Base-by-base conservation (phyloP, 2,113 vertebrate species). In the Campylorhamphus procurvoides region DNA sequence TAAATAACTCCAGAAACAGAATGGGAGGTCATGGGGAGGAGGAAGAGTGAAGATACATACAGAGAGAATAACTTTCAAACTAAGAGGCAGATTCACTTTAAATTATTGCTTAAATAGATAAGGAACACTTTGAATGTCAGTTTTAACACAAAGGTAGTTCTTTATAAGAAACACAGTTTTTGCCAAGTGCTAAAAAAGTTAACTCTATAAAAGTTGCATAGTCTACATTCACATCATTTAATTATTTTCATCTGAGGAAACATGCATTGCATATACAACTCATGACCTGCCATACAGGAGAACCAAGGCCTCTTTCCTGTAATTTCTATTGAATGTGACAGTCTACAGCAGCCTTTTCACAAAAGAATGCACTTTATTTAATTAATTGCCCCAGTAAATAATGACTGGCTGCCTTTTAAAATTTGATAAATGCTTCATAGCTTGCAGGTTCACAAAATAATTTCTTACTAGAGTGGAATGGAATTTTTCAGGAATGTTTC, bases 131-230 rank as follows among this genome's bases (percentile, higher is more conserved):
- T 18, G 28, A 79, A 95, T 24, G 59, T 63, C 68, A 77, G 37
- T 71, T 77, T 90, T 66, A 91, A 83, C 39, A 73, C 2, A 6
- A 81, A 92, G 33, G 55, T 64, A 91, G n/a, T 23, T 91, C 47
- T 90, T 62, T 16, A 64, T 29, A 92, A 5, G 9, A 95, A 94
- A 94, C 35, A 22, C 10, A 52, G 33, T 17, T 72, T 87, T 85
- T 74, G 29, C 9, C 64, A 92, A 78, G 68, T 63, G 31, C 68
- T 83, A 91, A 67, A 95, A 92, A 94, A 62, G 71, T 76, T 83
- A 84, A 59, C 35, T 20, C 16, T 69, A 93, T 78, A 88, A 91
- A 95, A 87, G 42, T 93, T 97, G 94, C 96, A 97, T 96, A 97
- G 92, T 81, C 81, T 86, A 49, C 60, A 82, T 67, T 94, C 67